Base-by-base conservation (phyloP, 2,797 vertebrate species). In the Coregonus sp. region DNA sequence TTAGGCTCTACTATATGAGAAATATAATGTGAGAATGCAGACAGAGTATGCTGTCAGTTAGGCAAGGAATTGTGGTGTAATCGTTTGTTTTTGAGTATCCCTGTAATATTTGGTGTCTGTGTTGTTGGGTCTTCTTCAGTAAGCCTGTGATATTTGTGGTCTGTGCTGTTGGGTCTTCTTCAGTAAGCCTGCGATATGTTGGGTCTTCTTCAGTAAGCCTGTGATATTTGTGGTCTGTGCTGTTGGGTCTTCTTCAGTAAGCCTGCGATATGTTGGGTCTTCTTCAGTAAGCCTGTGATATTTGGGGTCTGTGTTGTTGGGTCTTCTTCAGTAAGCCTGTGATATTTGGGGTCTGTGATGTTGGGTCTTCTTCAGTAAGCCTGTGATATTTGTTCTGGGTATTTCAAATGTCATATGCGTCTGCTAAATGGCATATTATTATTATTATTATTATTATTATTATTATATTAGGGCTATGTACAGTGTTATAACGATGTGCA, bases 331-430 rank as follows among this genome's bases (percentile, higher is more conserved):
- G 35, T 35, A 4, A 1, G 0, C 35, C 35, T 35, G 35, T 35
- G 35, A 35, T 35, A 35, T 35, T 35, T 84, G 84, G 76, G 86
- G 88, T 89, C 86, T 87, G 88, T 84, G 89, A 92, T 1, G 35
- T 35, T 35, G 35, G 35, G 35, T 25, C 25, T 25, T 35, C 4
- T 35, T 35, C 35, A 35, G 35, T 35, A 4, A 1, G 0, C 35
- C 35, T 35, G 35, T 35, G 35, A 35, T 35, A 35, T 35, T 35
- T 84, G 84, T 78, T 73, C 80, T 37, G 11, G 59, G 67, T 52
- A 7, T 25, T 25, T 25, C 25, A 25, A 25, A 25, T 25, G 25
- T 25, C 25, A 25, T 25, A 25, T 25, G 25, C 25, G 25, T 25
- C 25, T 25, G 25, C 25, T 25, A 25, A 25, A 25, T 25, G 25